Evolutionary conservation across 1,140 invertebrate genomes (phyloP).

Genomic region (Trissolcus basalis): DNA sequence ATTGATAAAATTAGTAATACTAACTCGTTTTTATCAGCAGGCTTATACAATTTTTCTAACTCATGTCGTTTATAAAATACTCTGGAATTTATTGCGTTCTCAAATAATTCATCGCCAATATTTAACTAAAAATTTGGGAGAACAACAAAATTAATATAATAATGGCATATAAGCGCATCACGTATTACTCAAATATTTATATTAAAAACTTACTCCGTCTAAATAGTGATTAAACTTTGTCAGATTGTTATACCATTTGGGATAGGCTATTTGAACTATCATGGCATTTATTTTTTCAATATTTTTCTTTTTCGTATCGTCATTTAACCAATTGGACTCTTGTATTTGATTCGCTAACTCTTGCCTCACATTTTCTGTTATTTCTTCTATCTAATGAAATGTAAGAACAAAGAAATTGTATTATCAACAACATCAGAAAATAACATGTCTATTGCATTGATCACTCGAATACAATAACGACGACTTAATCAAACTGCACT

Average conservation of each 20-base stretch:
- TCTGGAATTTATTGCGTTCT: slow-evolving; percentile 8
- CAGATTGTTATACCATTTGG: slow-evolving; percentile 30
- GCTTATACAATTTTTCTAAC: slow-evolving; percentile 1
- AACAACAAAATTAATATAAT: slow-evolving; percentile 1
- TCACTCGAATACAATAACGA: too few relatives aligned
- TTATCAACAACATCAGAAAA: too few relatives aligned
- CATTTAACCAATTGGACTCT: slow-evolving; percentile 25
- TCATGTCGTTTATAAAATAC: slow-evolving; percentile 2
- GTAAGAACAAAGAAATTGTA: not conserved
- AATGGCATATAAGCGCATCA: too few relatives aligned
- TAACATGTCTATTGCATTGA: too few relatives aligned
- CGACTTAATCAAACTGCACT: slow-evolving; percentile 3
- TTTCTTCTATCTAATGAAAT: slow-evolving; percentile 21
- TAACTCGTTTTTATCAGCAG: slow-evolving; percentile 11
- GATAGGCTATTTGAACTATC: slow-evolving; percentile 25
- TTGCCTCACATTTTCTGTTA: slow-evolving; percentile 17
- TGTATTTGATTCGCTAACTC: slow-evolving; percentile 25
- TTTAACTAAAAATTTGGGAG: slow-evolving; percentile 16
- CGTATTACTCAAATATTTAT: too few relatives aligned
- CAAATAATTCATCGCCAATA: slow-evolving; percentile 14
- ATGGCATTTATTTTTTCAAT: slow-evolving; percentile 39
- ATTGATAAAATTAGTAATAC: not conserved
- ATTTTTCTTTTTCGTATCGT: slow-evolving; percentile 9
- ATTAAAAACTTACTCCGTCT: slow-evolving; percentile 18
- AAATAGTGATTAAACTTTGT: slow-evolving; percentile 23